Conservation (phyloP, 2,888 invertebrate species). For the Xestia sexstrigata region DNA sequence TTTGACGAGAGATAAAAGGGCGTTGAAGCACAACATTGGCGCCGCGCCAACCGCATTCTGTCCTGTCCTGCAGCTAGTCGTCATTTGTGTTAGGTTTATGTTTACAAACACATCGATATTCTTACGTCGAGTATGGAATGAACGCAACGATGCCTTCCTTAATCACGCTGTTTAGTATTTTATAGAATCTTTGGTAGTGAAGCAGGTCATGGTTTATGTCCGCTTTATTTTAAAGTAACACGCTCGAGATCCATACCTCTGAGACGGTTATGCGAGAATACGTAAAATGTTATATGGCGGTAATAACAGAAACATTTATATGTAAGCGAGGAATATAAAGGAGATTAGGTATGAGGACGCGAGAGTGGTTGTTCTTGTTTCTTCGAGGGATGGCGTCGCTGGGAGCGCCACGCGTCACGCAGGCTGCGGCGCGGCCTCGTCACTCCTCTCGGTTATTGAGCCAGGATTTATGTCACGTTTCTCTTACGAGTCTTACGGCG, state of each 20-base stretch:
- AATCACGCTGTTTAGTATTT: background rate
- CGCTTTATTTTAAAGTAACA: constrained; percentile 54
- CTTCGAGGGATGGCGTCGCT: constrained; percentile 73
- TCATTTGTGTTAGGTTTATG: constrained; percentile 75
- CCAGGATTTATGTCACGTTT: constrained; percentile 82
- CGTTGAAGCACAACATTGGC: constrained; percentile 82
- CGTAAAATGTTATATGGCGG: constrained; percentile 66
- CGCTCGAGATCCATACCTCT: constrained; percentile 25
- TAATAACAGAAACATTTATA: constrained; percentile 66
- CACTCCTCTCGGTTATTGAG: constrained; percentile 77
- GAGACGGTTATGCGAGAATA: constrained; percentile 51
- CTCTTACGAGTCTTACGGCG: constrained; percentile 72
- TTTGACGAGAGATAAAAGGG: constrained; percentile 83
- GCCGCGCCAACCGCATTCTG: constrained; percentile 80
- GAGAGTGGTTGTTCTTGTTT: constrained; percentile 71
- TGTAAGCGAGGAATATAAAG: constrained; percentile 64
- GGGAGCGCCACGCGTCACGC: constrained; percentile 67
- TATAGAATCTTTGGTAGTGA: constrained; percentile 31
- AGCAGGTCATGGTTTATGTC: constrained; percentile 53
- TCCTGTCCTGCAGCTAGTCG: constrained; percentile 77
- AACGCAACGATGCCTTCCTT: constrained; percentile 28
- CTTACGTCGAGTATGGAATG: constrained; percentile 59
- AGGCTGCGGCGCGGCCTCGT: constrained; percentile 69
- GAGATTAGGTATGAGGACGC: constrained; percentile 65
- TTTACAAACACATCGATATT: constrained; percentile 82